Evolutionary conservation across 2,797 vertebrate species (phyloP), one percentile per base, ranked within the genome.

Genomic region (Chaetodon trifasciatus): DNA sequence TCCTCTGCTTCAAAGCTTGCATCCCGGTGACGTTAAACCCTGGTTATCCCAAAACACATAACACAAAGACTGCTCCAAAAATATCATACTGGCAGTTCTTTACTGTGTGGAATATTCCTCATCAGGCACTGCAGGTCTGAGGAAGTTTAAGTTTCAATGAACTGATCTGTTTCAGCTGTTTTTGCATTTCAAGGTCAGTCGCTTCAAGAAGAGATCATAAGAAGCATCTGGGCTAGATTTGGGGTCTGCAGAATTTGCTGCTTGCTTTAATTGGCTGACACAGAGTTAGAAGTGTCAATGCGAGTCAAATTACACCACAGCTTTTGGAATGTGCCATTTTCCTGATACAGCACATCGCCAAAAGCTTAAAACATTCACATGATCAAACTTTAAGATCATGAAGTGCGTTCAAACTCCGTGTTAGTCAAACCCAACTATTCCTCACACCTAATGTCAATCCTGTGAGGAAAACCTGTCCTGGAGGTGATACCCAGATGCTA

Each of bases 1-100:
- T 86, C 50, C 50, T 75, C 68, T n/a, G 60, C 57, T 68, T 67
- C 49, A 68, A 16, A 67, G 55, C 47, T 58, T 81, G 82, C 47
- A 53, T 84, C 85, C 85, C 46, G 19, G 70, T 71, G 74, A 85
- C 53, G 58, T 79, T 75, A 76, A 78, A 77, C 44, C 42, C 39
- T 56, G 63, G 49, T 62, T 79, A 49, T 74, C 24, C 50, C 39
- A 17, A 74, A 64, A 76, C 32, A 47, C n/a, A 46, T 16, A 46
- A 42, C 75, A 58, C 57, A 49, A 82, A 66, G 56, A 68, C 28
- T 50, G 37, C 68, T 78, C 65, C 56, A 70, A 80, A 71, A 74
- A 70, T 69, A 74, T 49, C 49, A 46, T 6, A 13, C 49, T 37
- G 24, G 42, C 40, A 58, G 4, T 28, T 73, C 56, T 53, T 66